Conservation (phyloP, 2,113 vertebrate genomes). For the Hippocampus zosterae region DNA sequence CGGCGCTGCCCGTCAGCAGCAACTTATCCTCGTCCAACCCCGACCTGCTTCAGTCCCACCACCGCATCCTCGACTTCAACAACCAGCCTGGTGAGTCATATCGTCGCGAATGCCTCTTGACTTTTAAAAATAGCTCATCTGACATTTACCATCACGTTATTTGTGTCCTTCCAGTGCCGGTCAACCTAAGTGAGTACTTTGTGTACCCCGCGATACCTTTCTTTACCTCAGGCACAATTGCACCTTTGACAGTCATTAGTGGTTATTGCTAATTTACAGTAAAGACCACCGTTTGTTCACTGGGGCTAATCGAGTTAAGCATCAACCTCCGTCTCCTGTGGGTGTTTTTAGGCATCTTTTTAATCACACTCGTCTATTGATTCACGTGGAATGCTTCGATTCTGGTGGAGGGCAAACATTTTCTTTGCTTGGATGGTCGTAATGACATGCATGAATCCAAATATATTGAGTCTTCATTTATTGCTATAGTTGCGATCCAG, state of each 20-base stretch:
- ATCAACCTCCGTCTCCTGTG: not conserved
- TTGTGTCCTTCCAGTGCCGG: constrained; percentile 61
- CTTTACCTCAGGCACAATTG: constrained; percentile 1
- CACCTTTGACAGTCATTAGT: constrained; percentile 5
- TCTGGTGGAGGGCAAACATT: not conserved
- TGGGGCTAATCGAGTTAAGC: constrained; percentile 15
- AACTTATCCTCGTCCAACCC: constrained; percentile 96
- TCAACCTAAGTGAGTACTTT: constrained; percentile 61
- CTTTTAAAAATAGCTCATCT: not conserved
- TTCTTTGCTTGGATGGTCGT: not conserved
- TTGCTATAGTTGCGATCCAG: not conserved
- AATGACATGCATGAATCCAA: not conserved
- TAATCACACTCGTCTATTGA: constrained; percentile 15
- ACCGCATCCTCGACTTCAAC: constrained; percentile 95
- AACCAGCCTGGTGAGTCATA: constrained; percentile 81
- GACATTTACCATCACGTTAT: constrained; percentile 37
- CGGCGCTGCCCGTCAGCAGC: constrained; percentile 89
- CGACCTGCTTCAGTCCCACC: constrained; percentile 92
- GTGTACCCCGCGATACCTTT: constrained; percentile 11
- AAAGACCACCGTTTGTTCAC: constrained; percentile 17
- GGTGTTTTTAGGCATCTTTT: constrained; percentile 10
- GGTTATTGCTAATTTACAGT: constrained; percentile 6
- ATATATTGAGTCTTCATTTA: not conserved
- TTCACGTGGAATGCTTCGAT: not conserved
- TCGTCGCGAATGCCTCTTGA: not conserved